phyloP scores from a whole-genome alignment of 2,888 invertebrate genomes.

The Drosophila prostipennis region DNA sequence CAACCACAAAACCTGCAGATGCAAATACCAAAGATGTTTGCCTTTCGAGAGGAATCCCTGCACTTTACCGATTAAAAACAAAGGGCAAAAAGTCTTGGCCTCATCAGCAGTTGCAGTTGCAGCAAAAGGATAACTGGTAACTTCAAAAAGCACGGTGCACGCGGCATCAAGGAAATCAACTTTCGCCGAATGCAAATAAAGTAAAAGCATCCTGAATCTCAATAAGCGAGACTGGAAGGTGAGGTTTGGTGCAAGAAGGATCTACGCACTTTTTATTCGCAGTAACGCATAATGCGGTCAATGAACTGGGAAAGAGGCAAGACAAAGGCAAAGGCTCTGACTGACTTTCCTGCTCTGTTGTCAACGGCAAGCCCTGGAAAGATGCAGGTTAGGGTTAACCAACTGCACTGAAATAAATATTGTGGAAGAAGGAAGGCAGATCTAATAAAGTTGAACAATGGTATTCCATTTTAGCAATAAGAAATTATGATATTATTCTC shows the following conservation, averaged over 20 bases:
- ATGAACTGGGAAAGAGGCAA: conserved; percentile 65
- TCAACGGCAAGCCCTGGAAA: conserved; percentile 28
- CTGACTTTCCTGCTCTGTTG: conserved; percentile 30
- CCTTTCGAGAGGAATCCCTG: conserved; percentile 42
- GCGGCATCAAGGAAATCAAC: conserved; percentile 54
- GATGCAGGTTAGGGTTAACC: conserved; percentile 39
- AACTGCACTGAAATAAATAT: background rate
- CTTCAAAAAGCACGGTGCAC: conserved; percentile 51
- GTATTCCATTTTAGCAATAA: no score
- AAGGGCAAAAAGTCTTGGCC: conserved; percentile 46
- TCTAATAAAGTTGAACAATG: background rate
- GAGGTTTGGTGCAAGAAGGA: background rate
- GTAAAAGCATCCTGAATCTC: conserved; percentile 49
- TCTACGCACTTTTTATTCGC: conserved; percentile 42
- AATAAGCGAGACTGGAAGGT: conserved; percentile 12
- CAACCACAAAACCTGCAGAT: conserved; percentile 43
- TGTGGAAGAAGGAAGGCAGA: no score
- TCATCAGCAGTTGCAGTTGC: conserved; percentile 27
- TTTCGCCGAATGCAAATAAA: conserved; percentile 68
- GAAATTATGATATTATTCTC: no score
- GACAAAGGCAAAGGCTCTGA: conserved; percentile 42
- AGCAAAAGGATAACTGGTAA: conserved; percentile 44
- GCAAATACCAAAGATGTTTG: conserved; percentile 43
- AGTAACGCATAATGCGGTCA: conserved; percentile 72
- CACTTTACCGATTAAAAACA: conserved; percentile 76